phyloP scores from a whole-genome alignment of 2,113 vertebrate genomes.

The Salvelinus sp. region DNA sequence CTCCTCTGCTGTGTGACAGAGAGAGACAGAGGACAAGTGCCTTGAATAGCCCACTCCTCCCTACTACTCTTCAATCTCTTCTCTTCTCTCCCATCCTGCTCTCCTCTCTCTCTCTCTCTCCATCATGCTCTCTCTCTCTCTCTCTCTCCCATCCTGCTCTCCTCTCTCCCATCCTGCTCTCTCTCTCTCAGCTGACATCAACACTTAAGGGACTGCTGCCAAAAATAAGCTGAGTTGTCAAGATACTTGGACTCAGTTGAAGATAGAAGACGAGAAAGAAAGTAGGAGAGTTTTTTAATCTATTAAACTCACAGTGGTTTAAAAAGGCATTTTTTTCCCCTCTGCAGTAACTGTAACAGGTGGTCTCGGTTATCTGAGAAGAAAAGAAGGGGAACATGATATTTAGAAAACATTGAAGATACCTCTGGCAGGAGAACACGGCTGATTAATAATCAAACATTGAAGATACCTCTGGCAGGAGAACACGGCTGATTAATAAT shows the following conservation, averaged over 20 bases:
- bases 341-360: slow-evolving; percentile 17
- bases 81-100: slow-evolving; percentile 3
- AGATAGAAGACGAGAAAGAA: slow-evolving; percentile 54
- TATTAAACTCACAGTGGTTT: slow-evolving; percentile 45
- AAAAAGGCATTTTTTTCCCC: slow-evolving; percentile 9
- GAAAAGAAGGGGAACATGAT: background rate
- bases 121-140: slow-evolving; percentile 25
- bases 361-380: slow-evolving; percentile 21
- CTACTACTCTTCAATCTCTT: slow-evolving; percentile 21
- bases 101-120: slow-evolving; percentile 45
- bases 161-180: background rate
- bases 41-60: slow-evolving; percentile 70
- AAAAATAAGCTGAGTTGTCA: slow-evolving; percentile 76
- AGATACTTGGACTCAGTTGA: slow-evolving; percentile 72
- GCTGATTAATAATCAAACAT: too few relatives aligned
- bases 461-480: too few relatives aligned
- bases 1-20: slow-evolving; percentile 50
- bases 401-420: too few relatives aligned
- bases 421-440: too few relatives aligned
- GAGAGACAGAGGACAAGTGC: slow-evolving; percentile 80
- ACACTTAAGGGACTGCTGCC: slow-evolving; percentile 75
- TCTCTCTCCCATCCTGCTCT: slow-evolving; percentile 33
- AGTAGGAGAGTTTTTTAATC: slow-evolving; percentile 40
- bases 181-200: slow-evolving; percentile 76
- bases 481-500: too few relatives aligned